phyloP scores from a whole-genome alignment of 1,140 invertebrate genomes.

The Aporrectodea caliginosa region DNA sequence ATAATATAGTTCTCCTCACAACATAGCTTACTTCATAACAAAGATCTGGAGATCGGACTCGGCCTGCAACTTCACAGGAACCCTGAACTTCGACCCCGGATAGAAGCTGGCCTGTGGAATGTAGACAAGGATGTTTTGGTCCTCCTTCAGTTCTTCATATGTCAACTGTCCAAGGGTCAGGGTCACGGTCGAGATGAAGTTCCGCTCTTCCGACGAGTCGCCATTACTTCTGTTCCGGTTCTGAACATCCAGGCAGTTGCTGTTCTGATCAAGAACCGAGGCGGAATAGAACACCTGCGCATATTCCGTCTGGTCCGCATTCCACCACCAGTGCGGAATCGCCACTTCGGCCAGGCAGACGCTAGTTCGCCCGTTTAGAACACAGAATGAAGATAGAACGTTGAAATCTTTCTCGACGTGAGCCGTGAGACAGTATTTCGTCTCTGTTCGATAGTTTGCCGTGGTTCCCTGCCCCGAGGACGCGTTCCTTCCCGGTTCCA shows the following conservation, averaged over 20 bases:
- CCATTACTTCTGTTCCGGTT: slow-evolving; percentile 61
- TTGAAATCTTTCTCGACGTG: slow-evolving; percentile 38
- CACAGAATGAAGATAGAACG: slow-evolving; percentile 74
- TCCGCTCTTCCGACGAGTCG: slow-evolving; percentile 58
- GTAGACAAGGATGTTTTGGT: slow-evolving; percentile 75
- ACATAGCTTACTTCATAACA: slow-evolving; percentile 67
- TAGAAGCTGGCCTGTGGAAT: slow-evolving; percentile 80
- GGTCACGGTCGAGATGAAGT: slow-evolving; percentile 58
- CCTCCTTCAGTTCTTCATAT: slow-evolving; percentile 74
- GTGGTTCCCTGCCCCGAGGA: slow-evolving; percentile 28
- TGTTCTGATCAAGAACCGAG: slow-evolving; percentile 16
- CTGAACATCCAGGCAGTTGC: not conserved
- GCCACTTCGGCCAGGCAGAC: slow-evolving; percentile 77
- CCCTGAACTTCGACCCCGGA: slow-evolving; percentile 78
- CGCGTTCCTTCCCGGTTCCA: slow-evolving; percentile 37
- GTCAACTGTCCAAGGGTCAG: slow-evolving; percentile 70
- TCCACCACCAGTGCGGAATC: slow-evolving; percentile 79
- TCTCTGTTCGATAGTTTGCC: slow-evolving; percentile 26
- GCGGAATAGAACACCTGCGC: slow-evolving; percentile 34
- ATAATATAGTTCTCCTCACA: too few species aligned
- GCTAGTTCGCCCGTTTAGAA: slow-evolving; percentile 79
- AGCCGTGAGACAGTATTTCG: slow-evolving; percentile 58
- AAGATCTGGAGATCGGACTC: slow-evolving; percentile 66
- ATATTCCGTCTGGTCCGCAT: slow-evolving; percentile 52
- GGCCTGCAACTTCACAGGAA: slow-evolving; percentile 76